Percentiles rank a stretch among this genome's conserved stretches.
Conservation (phyloP, 2,888 invertebrate species). For the Leptinotarsa juncta region DNA sequence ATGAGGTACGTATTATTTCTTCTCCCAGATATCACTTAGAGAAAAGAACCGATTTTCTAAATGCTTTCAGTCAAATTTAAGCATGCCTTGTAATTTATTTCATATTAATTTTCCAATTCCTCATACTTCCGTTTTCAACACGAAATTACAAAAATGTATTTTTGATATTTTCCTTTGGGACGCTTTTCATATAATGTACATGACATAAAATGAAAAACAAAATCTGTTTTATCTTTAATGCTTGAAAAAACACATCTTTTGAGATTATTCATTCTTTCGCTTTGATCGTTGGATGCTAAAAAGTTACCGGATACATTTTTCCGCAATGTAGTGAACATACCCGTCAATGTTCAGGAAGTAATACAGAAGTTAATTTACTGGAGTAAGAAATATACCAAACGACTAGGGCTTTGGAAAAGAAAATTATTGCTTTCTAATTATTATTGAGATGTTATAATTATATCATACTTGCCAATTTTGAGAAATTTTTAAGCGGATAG, state of each 20-base stretch:
- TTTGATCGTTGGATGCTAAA: slow-evolving; percentile 26
- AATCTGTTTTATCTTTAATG: not conserved
- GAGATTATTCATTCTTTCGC: not conserved
- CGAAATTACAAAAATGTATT: not conserved
- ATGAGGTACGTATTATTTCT: too few relatives aligned
- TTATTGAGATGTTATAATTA: too few relatives aligned
- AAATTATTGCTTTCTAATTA: too few relatives aligned
- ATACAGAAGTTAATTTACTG: slow-evolving; percentile 2
- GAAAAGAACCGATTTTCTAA: too few relatives aligned
- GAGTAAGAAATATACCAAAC: not conserved
- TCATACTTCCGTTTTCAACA: too few relatives aligned
- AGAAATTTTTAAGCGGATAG: too few relatives aligned
- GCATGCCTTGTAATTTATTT: not conserved
- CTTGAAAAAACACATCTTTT: not conserved
- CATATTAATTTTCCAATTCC: not conserved
- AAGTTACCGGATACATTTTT: slow-evolving; percentile 42
- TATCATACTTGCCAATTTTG: too few relatives aligned
- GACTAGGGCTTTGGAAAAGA: too few relatives aligned
- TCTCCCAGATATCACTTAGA: too few relatives aligned
- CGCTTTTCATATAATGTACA: not conserved
- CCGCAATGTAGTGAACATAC: slow-evolving; percentile 46
- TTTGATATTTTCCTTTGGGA: not conserved
- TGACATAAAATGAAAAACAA: not conserved
- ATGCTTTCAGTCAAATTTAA: too few relatives aligned
- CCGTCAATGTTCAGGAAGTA: slow-evolving; percentile 16